Evolutionary conservation across 2,113 vertebrate species (phyloP), one percentile per base, ranked within the genome.

Genomic region (Osmerus eperlanus): DNA sequence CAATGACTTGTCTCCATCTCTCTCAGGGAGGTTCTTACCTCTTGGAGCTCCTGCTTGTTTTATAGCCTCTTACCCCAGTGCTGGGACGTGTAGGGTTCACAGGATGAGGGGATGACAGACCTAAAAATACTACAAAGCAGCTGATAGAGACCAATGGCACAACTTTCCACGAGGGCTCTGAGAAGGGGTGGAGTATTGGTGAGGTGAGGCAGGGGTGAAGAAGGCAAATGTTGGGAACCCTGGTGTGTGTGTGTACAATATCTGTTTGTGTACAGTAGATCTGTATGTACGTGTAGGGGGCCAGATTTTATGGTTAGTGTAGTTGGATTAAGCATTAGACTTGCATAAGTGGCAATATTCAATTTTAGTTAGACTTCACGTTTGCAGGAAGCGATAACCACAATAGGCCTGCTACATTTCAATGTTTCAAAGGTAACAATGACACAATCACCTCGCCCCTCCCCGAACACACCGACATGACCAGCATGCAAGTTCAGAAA

Each of bases 91-190:
- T 74, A 67, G n/a, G 14, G 25, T 51, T 62, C 15, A 58, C 66
- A 71, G 36, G 29, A 53, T 54, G 65, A 70, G 68, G 28, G 18
- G 32, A 74, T 81, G 78, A 85, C 77, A 81, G 81, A 55, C 71
- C 83, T 83, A 85, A 85, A 83, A 87, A 83, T 85, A 83, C 77
- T 80, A 75, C 75, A 84, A 73, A 78, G 81, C 80, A 79, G 72
- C 72, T 82, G 80, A 81, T 78, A 78, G 73, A 23, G 47, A 67
- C 59, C 41, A 55, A 60, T 56, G 65, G 14, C 58, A 67, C 51
- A 58, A 64, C 64, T 78, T 71, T 67, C 72, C 58, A 71, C 47
- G n/a, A 51, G 63, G 19, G 14, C 41, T 36, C 19, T 15, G 28
- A n/a, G 61, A 56, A 15, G 59, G n/a, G 11, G 36, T 11, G 41